Conservation (phyloP, 2,113 vertebrate genomes). For the Cygnus atratus region DNA sequence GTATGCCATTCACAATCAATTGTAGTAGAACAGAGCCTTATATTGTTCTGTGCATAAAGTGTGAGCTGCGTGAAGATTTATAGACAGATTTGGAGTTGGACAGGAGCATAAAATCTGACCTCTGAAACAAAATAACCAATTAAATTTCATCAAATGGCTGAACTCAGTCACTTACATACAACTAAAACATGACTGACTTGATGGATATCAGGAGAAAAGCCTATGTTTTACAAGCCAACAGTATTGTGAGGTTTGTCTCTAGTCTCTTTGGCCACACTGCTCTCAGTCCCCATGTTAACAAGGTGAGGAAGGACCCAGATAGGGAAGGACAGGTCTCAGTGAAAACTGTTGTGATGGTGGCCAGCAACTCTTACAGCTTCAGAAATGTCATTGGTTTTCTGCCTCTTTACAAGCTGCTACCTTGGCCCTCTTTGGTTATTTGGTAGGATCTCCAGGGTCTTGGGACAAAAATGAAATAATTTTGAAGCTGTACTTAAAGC, state of each 20-base stretch:
- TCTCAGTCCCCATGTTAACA: neutral
- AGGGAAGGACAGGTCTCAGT: neutral
- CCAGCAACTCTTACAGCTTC: neutral
- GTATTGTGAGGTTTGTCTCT: neutral
- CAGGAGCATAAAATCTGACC: neutral
- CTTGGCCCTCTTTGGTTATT: neutral
- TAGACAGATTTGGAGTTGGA: neutral
- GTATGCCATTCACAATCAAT: neutral
- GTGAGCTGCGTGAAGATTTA: neutral
- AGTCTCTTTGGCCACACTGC: neutral
- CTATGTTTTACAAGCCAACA: neutral
- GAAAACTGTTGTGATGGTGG: neutral
- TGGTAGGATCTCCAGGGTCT: neutral
- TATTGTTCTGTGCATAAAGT: neutral
- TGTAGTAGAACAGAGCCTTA: neutral
- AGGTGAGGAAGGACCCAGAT: neutral
- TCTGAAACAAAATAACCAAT: neutral
- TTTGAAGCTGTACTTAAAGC: neutral
- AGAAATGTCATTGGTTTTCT: neutral
- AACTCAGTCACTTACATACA: neutral
- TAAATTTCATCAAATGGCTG: neutral
- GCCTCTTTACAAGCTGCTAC: neutral
- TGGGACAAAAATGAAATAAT: neutral
- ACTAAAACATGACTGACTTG: neutral
- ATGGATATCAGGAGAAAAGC: neutral